These are phyloP conservation scores for Crocidura indochinensis DNA, from an alignment of 2,797 vertebrate genomes.

Conservation along the genomic window DNA sequence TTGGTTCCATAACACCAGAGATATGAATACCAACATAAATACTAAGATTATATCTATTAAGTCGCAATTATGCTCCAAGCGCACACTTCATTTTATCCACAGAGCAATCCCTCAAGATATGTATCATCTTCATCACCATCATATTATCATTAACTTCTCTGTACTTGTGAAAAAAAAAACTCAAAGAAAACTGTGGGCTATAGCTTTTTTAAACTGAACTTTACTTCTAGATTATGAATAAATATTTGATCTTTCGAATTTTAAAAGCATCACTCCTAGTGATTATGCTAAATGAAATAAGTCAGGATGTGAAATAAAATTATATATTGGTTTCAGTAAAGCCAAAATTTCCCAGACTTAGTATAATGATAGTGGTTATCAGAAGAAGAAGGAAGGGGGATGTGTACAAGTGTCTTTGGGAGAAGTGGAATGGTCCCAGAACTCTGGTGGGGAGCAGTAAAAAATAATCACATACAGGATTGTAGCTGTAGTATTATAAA, in stretches of 20 bases:
- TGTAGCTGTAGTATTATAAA: too few species aligned
- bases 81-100: not conserved
- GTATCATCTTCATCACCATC: not conserved
- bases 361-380: too few species aligned
- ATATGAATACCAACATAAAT: not conserved
- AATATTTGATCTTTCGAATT: conserved; percentile 14
- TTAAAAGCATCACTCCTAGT: not conserved
- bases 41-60: conserved; percentile 9
- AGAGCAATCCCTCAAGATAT: not conserved
- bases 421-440: too few species aligned
- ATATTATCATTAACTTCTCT: not conserved
- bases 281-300: too few species aligned
- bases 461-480: not conserved
- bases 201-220: conserved; percentile 11
- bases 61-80: not conserved
- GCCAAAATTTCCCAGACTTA: too few species aligned
- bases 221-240: conserved; percentile 21
- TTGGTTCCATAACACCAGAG: not conserved
- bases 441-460: not conserved
- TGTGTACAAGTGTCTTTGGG: too few species aligned
- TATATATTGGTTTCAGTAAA: too few species aligned
- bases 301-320: too few species aligned
- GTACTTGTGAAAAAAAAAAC: not conserved
- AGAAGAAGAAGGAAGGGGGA: too few species aligned
- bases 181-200: not conserved